Evolutionary conservation across 2,113 vertebrate genomes (phyloP), one percentile per base, ranked within the genome.

Genomic region (Charina bottae): DNA sequence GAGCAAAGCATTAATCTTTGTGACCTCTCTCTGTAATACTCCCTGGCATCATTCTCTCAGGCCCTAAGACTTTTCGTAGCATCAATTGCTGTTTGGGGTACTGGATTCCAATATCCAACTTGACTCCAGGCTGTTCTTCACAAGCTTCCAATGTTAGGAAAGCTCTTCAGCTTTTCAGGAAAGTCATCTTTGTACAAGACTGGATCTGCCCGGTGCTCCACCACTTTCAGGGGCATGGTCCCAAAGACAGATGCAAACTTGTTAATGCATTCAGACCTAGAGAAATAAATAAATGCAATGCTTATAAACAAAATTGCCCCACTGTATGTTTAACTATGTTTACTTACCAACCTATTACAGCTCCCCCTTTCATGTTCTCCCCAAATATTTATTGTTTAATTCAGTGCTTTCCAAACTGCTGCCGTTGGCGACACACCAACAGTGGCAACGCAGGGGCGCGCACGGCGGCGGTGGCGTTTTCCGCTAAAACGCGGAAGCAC

Each of bases 161-260:
- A 99, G 94, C 99, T 99, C 97, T 99, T 99, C 94, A 99, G 98
- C 88, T 99, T 99, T 97, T 99, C 99, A 6, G 99, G 99, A 92
- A 99, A 99, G 97, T 99, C 99, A 23, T 99, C 99, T 96, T 99
- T 99, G 95, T 99, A 99, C 83, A 99, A 98, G 62, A 99, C 99
- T 0, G 99, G 99, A 94, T 99, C 99, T 0, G 99, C 99, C 0
- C 99, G 98, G 93, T 99, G 99, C 90, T 99, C 99, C 96, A 99
- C 99, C 95, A 99, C 99, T 97, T 99, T 99, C 91, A 99, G 98
- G 28, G 99, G 99, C 99, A 99, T 99, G 0, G 99, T 99, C 78
- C 99, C 99, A 23, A 99, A 99, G 92, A 99, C 99, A 0, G 99
- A 99, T 0, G 99, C 99, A 97, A 99, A 99, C 96, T 99, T 99